These are phyloP conservation scores for Schizopygopsis pylzovi DNA, from an alignment of 2,797 vertebrate genomes.

Conservation along the genomic window DNA sequence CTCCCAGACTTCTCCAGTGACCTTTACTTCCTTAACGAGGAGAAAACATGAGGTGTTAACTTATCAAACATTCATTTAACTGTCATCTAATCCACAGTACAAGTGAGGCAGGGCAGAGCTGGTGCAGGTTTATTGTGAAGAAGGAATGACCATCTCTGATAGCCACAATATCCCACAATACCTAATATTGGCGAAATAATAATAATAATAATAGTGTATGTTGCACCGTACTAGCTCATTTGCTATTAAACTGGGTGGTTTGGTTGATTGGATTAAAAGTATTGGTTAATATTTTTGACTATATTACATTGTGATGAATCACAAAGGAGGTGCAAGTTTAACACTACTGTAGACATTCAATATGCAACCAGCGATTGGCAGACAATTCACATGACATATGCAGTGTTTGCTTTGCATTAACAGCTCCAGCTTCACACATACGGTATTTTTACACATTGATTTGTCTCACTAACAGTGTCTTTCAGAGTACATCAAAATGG, in stretches of 20 bases:
- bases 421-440: background rate
- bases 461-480: background rate
- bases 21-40: slow-evolving; percentile 51
- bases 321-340: background rate
- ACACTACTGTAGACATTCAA: background rate
- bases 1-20: slow-evolving; percentile 24
- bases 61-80: slow-evolving; percentile 47
- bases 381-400: background rate
- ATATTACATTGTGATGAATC: background rate
- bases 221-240: background rate
- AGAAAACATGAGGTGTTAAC: slow-evolving; percentile 51
- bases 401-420: background rate
- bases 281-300: background rate
- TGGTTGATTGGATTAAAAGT: background rate
- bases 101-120: background rate
- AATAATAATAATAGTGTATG: background rate
- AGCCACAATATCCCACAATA: background rate
- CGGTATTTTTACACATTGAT: background rate
- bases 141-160: background rate
- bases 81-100: slow-evolving; percentile 11
- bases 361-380: background rate
- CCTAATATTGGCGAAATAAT: background rate
- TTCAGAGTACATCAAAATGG: background rate
- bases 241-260: background rate
- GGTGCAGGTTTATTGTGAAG: background rate